Base-by-base conservation (phyloP, 2,888 invertebrate genomes). In the Agonopterix heracliana region DNA sequence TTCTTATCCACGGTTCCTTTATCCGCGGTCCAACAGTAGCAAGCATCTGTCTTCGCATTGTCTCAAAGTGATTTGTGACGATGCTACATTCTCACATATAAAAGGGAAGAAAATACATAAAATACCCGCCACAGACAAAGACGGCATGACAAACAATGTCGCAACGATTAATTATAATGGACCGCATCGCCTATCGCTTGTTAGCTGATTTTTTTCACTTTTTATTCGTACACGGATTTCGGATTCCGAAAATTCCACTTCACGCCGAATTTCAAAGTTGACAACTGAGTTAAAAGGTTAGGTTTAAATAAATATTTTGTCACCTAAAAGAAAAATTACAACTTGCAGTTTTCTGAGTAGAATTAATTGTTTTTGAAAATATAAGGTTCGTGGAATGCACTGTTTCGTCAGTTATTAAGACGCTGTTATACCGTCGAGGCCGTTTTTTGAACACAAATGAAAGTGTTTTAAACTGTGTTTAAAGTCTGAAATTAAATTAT, bases 131-230 rank as follows among this genome's bases (percentile, higher is more conserved):
- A 47, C 10, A 59, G 67, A 78, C 38, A 56, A 61, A 51, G 79
- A 74, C 41, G 51, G 48, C 13, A 47, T 50, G 44, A 61, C 49
- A 51, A 62, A 59, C 60, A 61, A 57, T 60, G 55, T 61, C 49
- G 47, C 51, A 60, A 65, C 73, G 70, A 73, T 81, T 81, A 82
- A 81, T 82, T 82, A 80, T 74, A 80, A 78, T 74, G 79, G 68
- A 53, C 62, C 63, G 59, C 60, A 61, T 63, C 59, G 54, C 61
- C 76, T 78, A 74, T 73, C 64, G 64, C 60, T 73, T 78, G 78
- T 79, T 74, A 64, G 61, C 48, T 52, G 57, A 65, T 68, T 59
- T 70, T 26, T 75, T 73, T 70, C 67, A 63, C 68, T 74, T 82
- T 77, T 68, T 64, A 68, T 69, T 71, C 63, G 66, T 66, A 63